A percentile compares a stretch with the other conserved stretches of the same genome.
phyloP scores from a whole-genome alignment of 2,888 invertebrate genomes.

The Rhyacophila evoluta region DNA sequence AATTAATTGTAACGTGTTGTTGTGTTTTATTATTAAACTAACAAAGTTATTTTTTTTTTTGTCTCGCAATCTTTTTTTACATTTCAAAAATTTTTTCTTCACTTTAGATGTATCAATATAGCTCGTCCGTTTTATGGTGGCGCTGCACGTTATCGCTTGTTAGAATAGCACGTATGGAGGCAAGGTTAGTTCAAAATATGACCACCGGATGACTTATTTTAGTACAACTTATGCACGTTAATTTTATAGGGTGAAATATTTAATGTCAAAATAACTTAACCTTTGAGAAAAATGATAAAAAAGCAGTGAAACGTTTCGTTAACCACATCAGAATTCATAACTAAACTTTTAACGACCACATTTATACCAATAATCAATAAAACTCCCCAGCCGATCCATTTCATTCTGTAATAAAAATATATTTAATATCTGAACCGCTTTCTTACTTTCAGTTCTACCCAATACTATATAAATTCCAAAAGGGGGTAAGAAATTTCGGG shows the following conservation, averaged over 20 bases:
- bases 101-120: too few relatives aligned
- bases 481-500: not conserved
- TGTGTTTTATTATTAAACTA: too few relatives aligned
- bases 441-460: not conserved
- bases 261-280: not conserved
- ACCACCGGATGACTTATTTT: too few relatives aligned
- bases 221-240: too few relatives aligned
- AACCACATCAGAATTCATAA: constrained; percentile 1
- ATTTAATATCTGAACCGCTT: constrained; percentile 22
- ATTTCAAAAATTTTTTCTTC: too few relatives aligned
- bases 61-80: too few relatives aligned
- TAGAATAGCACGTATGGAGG: too few relatives aligned
- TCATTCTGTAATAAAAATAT: not conserved
- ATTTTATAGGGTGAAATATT: not conserved
- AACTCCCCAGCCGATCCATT: not conserved
- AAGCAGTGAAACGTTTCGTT: not conserved
- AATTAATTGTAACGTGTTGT: too few relatives aligned
- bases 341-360: not conserved
- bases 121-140: too few relatives aligned
- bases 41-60: too few relatives aligned
- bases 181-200: too few relatives aligned
- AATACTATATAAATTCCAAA: not conserved
- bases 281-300: not conserved
- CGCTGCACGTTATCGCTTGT: too few relatives aligned
- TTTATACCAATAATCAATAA: not conserved